Percentiles rank a stretch among this genome's conserved stretches.
Conservation (phyloP, 2,113 vertebrate species). For the Sclerurus mexicanus region DNA sequence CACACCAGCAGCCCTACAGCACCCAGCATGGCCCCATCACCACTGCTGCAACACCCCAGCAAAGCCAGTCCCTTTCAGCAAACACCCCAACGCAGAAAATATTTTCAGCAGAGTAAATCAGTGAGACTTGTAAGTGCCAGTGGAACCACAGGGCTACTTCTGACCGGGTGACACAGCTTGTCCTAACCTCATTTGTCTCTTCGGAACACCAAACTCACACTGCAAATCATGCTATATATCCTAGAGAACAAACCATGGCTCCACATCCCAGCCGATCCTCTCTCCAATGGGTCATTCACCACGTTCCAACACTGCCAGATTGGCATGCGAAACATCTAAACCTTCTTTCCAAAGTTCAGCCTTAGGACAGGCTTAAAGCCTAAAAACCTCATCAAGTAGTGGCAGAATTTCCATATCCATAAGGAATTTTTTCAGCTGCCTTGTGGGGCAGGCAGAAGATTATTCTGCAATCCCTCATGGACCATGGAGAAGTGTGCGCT, state of each 20-base stretch:
- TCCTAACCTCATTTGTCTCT: background rate
- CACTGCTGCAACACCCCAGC: background rate
- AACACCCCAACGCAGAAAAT: background rate
- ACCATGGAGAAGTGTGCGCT: fast-evolving
- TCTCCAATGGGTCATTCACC: background rate
- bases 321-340: background rate
- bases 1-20: fast-evolving
- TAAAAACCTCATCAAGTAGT: background rate
- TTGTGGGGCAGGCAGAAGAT: background rate
- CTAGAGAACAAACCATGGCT: background rate
- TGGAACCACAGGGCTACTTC: background rate
- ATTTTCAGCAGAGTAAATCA: background rate
- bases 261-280: fast-evolving
- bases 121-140: background rate
- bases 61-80: background rate
- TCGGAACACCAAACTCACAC: background rate
- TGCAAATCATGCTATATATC: background rate
- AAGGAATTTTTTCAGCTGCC: background rate
- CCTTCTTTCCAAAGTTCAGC: background rate
- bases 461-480: background rate
- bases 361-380: background rate
- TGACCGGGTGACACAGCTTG: background rate
- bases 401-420: background rate
- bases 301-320: background rate
- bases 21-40: background rate